Percentiles rank a stretch among this genome's conserved stretches.
Evolutionary conservation across 2,888 invertebrate genomes (phyloP).

Genomic region (Silvanus unidentatus): DNA sequence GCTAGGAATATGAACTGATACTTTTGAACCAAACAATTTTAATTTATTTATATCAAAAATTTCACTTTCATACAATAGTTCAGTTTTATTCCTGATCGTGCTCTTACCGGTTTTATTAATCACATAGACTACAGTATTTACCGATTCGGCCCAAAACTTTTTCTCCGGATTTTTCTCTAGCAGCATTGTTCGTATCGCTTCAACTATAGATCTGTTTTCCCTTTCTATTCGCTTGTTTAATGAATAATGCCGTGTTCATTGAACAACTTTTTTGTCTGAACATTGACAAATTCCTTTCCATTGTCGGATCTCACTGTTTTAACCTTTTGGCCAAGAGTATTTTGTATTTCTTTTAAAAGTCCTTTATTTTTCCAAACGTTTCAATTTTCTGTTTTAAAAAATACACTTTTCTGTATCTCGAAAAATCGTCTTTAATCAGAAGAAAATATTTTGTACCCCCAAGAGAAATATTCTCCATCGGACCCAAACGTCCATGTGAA

Average conservation of each 20-base stretch:
- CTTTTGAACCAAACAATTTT: conserved; percentile 19
- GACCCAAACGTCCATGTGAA: conserved; percentile 6
- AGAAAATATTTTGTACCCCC: conserved; percentile 16
- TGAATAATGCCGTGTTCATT: conserved; percentile 7
- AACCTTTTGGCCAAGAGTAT: conserved; percentile 8
- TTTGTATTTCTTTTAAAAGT: conserved; percentile 1
- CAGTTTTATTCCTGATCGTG: not conserved
- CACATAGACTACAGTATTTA: conserved; percentile 1
- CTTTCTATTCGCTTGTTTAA: conserved; percentile 9
- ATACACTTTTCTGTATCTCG: conserved; percentile 15
- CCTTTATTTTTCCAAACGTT: conserved; percentile 9
- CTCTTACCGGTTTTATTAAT: not conserved
- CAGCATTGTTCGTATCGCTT: conserved; percentile 14
- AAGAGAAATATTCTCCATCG: conserved; percentile 13
- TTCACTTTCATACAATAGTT: conserved; percentile 13
- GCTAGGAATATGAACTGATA: conserved; percentile 13
- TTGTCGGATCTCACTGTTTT: conserved; percentile 10
- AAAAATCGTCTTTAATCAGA: conserved; percentile 17
- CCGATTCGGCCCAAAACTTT: conserved; percentile 2
- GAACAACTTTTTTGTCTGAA: conserved; percentile 5
- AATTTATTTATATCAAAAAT: conserved; percentile 16
- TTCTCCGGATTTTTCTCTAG: conserved; percentile 10
- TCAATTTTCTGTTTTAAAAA: conserved; percentile 18
- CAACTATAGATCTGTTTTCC: conserved; percentile 13
- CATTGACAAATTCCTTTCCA: conserved; percentile 12